These are phyloP conservation scores for Ceratitis capitata DNA, from an alignment of 1,140 invertebrate genomes.

Conservation along the genomic window DNA sequence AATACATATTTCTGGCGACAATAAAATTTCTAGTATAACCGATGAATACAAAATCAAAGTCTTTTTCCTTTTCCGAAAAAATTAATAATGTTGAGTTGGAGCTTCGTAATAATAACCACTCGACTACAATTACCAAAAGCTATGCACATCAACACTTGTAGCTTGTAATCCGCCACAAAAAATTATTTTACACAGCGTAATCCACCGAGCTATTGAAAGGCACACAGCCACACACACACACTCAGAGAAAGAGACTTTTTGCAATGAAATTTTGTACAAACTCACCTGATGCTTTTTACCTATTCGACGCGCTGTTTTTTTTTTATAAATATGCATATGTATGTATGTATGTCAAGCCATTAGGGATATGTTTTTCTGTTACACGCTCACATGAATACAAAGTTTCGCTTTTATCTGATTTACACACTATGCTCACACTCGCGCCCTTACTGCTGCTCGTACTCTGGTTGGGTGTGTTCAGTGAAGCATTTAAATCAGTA, in stretches of 20 bases:
- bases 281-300: not conserved
- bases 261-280: not conserved
- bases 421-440: no score
- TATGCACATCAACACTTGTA: not conserved
- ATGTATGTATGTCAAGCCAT: not conserved
- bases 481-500: slow-evolving; percentile 5
- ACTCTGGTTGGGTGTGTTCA: not conserved
- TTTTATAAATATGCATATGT: not conserved
- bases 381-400: not conserved
- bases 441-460: no score
- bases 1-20: not conserved
- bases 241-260: no score
- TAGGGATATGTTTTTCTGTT: not conserved
- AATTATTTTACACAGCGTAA: not conserved
- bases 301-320: not conserved
- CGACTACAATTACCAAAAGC: slow-evolving; percentile 11
- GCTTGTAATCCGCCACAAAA: not conserved
- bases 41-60: not conserved
- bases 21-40: not conserved
- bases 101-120: not conserved
- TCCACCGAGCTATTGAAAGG: not conserved
- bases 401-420: not conserved
- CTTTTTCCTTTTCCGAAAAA: not conserved
- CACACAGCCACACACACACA: not conserved
- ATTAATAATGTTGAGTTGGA: not conserved